Evolutionary conservation across 2,888 invertebrate species (phyloP).

Genomic region (Meloe dianella): DNA sequence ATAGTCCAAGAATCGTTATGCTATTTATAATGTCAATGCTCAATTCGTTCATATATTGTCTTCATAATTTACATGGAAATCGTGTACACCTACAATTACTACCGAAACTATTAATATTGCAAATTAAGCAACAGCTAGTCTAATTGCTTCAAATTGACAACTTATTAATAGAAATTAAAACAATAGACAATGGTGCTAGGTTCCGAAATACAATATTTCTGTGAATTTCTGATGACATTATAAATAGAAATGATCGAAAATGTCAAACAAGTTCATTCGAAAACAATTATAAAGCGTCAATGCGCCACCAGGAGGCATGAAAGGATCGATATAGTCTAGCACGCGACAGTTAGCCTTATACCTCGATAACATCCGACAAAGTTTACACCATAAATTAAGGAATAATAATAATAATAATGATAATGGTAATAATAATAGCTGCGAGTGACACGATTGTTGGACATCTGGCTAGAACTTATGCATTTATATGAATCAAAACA

Average conservation of each 20-base stretch:
- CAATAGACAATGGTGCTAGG: background rate
- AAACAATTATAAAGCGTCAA: constrained; percentile 50
- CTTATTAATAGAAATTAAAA: background rate
- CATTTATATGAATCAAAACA: background rate
- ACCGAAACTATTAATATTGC: background rate
- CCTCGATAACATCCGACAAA: constrained; percentile 32
- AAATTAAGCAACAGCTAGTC: constrained; percentile 3
- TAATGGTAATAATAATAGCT: constrained; percentile 20
- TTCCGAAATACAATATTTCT: background rate
- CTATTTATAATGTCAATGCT: background rate
- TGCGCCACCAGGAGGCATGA: constrained; percentile 41
- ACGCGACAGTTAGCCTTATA: constrained; percentile 41
- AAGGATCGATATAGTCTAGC: constrained; percentile 41
- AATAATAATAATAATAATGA: constrained; percentile 20
- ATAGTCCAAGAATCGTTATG: background rate
- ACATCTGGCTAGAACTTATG: background rate
- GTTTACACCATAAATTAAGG: constrained; percentile 29
- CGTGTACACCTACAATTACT: background rate
- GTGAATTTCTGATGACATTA: constrained; percentile 1
- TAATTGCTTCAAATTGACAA: background rate
- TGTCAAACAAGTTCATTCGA: constrained; percentile 40
- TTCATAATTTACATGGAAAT: background rate
- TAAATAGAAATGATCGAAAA: constrained; percentile 27
- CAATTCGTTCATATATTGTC: background rate
- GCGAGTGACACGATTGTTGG: constrained; percentile 17